Conservation (phyloP, 1,140 invertebrate species). For the Lepidostoma basale region DNA sequence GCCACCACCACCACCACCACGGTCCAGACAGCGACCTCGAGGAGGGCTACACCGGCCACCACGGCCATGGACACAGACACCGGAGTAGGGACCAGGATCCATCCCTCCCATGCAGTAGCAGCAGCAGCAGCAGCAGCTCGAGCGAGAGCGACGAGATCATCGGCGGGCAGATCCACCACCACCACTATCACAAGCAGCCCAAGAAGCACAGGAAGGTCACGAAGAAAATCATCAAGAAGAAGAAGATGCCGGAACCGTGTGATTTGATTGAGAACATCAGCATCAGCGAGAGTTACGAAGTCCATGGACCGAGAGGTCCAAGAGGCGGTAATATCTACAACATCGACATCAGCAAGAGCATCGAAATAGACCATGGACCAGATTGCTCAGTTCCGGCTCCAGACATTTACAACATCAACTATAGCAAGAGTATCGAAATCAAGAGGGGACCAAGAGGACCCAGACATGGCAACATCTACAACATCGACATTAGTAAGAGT, state of each 20-base stretch:
- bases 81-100: neutral
- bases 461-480: too few species aligned
- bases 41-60: neutral
- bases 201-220: neutral
- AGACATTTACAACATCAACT: too few species aligned
- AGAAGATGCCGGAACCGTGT: too few species aligned
- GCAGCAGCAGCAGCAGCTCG: neutral
- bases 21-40: neutral
- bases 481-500: too few species aligned
- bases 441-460: too few species aligned
- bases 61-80: neutral
- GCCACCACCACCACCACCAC: neutral
- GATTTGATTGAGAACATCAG: too few species aligned
- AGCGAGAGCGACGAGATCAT: neutral
- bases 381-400: too few species aligned
- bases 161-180: neutral
- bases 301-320: too few species aligned
- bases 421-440: too few species aligned
- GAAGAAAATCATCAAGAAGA: neutral
- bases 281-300: neutral
- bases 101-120: neutral
- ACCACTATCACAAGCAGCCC: neutral
- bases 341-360: too few species aligned
- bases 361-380: too few species aligned
- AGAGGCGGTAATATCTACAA: too few species aligned